Percentiles rank a stretch among this genome's conserved stretches.
Conservation (phyloP, 2,888 invertebrate genomes). For the Muscina levida region DNA sequence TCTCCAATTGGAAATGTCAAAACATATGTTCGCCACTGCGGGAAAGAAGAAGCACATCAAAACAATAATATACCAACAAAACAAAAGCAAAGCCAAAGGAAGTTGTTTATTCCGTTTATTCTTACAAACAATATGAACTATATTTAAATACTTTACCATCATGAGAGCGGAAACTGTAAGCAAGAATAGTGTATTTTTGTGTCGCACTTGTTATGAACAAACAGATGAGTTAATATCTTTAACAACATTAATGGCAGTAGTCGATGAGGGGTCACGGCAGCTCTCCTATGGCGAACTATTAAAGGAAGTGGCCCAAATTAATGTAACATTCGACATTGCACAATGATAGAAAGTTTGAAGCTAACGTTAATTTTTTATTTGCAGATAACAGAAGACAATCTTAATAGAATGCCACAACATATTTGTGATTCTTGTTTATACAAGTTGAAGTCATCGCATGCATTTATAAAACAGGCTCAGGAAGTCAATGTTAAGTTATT, state of each 20-base stretch:
- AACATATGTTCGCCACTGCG: too few species aligned
- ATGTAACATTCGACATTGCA: not conserved
- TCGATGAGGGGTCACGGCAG: not conserved
- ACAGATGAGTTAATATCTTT: not conserved
- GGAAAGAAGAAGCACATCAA: too few species aligned
- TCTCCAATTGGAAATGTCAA: too few species aligned
- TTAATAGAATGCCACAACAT: slow-evolving; percentile 38
- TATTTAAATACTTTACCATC: too few species aligned
- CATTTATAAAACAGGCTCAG: slow-evolving; percentile 50
- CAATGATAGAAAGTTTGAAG: too few species aligned
- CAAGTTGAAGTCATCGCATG: slow-evolving; percentile 44
- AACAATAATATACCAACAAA: too few species aligned
- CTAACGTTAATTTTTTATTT: too few species aligned
- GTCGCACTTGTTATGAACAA: not conserved
- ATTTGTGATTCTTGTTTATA: slow-evolving; percentile 45
- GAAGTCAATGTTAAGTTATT: slow-evolving; percentile 5
- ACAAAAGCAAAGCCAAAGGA: too few species aligned
- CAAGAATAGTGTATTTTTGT: not conserved
- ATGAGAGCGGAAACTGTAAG: not conserved
- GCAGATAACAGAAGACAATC: slow-evolving; percentile 29
- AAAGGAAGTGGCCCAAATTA: not conserved
- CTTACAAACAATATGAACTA: too few species aligned
- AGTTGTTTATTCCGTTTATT: too few species aligned
- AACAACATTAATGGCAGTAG: not conserved
- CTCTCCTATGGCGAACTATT: not conserved